Evolutionary conservation across 2,113 vertebrate species (phyloP).

Genomic region (Willisornis vidua): DNA sequence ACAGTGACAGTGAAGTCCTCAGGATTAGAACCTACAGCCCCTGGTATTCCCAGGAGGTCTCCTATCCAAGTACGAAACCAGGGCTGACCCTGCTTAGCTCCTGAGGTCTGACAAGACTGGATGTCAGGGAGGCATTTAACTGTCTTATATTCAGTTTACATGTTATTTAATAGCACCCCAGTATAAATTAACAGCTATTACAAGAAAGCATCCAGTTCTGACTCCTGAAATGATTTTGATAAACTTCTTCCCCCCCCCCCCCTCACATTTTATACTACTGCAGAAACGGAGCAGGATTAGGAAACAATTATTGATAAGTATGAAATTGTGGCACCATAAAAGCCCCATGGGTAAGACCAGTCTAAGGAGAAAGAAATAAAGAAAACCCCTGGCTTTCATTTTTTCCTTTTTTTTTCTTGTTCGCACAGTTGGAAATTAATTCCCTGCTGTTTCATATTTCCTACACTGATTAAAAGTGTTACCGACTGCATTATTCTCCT

Average conservation of each 20-base stretch:
- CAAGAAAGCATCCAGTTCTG: neutral
- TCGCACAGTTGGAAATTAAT: conserved; percentile 47
- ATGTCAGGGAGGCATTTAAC: too few species aligned
- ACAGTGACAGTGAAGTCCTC: too few species aligned
- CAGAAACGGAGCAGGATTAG: conserved; percentile 52
- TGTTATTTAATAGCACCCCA: neutral
- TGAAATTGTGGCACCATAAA: conserved; percentile 54
- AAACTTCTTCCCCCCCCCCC: neutral
- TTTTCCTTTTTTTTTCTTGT: neutral
- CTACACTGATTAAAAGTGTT: conserved; percentile 43
- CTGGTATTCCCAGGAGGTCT: too few species aligned
- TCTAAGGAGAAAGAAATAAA: conserved; percentile 21
- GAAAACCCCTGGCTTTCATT: neutral
- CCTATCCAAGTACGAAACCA: too few species aligned
- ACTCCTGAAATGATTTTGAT: neutral
- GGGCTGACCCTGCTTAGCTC: too few species aligned
- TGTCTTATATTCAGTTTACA: neutral
- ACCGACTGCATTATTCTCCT: conserved; percentile 47
- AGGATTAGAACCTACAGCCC: too few species aligned
- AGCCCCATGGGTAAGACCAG: neutral
- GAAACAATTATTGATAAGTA: conserved; percentile 57
- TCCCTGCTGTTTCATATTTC: conserved; percentile 60
- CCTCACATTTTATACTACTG: neutral
- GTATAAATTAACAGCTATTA: neutral
- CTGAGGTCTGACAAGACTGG: too few species aligned